These are phyloP conservation scores for Erebia ligea DNA, from an alignment of 2,888 invertebrate species.

Conservation along the genomic window DNA sequence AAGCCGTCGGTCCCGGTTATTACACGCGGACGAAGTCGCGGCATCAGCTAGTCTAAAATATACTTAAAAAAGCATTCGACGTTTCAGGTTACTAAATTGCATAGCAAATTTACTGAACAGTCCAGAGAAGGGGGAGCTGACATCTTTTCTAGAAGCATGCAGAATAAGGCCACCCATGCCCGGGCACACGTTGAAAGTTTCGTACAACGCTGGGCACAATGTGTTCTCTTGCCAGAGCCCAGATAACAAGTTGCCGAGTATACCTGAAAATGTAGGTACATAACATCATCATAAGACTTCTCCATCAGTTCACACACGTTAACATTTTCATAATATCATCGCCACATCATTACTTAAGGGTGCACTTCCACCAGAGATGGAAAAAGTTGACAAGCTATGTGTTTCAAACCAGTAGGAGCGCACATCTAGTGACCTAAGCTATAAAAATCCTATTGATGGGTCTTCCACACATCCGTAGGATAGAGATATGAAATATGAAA, in stretches of 20 bases:
- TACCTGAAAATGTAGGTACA: slow-evolving; percentile 96
- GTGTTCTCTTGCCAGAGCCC: slow-evolving; percentile 87
- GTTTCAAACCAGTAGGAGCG: too few relatives aligned
- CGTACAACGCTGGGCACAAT: slow-evolving; percentile 69
- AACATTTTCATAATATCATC: too few relatives aligned
- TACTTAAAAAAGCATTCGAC: neutral
- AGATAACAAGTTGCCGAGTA: slow-evolving; percentile 93
- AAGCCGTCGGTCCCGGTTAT: too few relatives aligned
- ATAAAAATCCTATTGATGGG: too few relatives aligned
- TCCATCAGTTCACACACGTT: neutral
- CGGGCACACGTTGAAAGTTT: slow-evolving; percentile 69
- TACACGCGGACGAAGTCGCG: too few relatives aligned
- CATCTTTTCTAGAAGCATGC: slow-evolving; percentile 70
- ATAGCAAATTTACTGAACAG: slow-evolving; percentile 89
- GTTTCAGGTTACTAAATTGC: slow-evolving; percentile 89
- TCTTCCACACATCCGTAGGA: too few relatives aligned
- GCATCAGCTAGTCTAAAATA: too few relatives aligned
- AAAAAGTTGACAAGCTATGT: too few relatives aligned
- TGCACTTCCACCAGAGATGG: too few relatives aligned
- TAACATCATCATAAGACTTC: slow-evolving; percentile 45
- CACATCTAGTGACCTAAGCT: too few relatives aligned
- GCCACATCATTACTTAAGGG: too few relatives aligned
- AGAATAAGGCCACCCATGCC: slow-evolving; percentile 70
- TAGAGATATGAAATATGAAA: too few relatives aligned
- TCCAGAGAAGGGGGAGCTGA: slow-evolving; percentile 62